Evolutionary conservation across 2,113 vertebrate species (phyloP).

Genomic region (Chiloscyllium plagiosum): DNA sequence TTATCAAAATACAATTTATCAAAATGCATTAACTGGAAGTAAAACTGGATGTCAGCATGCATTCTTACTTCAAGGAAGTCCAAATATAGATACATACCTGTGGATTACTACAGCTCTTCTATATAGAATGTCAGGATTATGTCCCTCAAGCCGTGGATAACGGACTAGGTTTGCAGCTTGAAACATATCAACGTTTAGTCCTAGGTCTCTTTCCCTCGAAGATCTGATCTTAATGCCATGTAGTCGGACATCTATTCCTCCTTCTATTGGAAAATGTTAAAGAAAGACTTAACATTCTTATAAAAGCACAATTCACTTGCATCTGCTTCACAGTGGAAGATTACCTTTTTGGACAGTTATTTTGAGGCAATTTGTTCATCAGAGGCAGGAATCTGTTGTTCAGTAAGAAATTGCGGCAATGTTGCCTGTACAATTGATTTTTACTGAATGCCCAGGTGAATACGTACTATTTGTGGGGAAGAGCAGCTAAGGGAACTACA

Average conservation of each 20-base stretch:
- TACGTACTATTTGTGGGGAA: not conserved
- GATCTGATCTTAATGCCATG: constrained; percentile 93
- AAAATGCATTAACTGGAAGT: not conserved
- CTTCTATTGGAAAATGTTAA: constrained; percentile 60
- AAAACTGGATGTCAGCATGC: not conserved
- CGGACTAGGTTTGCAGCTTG: constrained; percentile 86
- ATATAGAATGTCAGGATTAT: constrained; percentile 79
- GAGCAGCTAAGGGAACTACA: not conserved
- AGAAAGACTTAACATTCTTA: not conserved
- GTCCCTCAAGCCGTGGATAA: constrained; percentile 90
- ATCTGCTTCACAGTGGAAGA: not conserved
- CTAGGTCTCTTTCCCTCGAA: constrained; percentile 81
- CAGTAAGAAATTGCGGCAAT: not conserved
- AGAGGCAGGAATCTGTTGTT: not conserved
- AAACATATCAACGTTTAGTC: constrained; percentile 88
- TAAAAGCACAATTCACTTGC: not conserved
- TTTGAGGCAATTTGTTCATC: not conserved
- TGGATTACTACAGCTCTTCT: constrained; percentile 79
- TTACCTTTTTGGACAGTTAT: not conserved
- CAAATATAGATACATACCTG: constrained; percentile 58
- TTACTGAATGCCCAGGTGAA: not conserved
- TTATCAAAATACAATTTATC: not conserved
- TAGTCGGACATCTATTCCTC: constrained; percentile 91
- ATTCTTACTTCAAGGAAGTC: not conserved
- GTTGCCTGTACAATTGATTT: too few relatives aligned